Evolutionary conservation across 2,888 invertebrate genomes (phyloP), one percentile per base, ranked within the genome.

Genomic region (Spicauda simplicius): DNA sequence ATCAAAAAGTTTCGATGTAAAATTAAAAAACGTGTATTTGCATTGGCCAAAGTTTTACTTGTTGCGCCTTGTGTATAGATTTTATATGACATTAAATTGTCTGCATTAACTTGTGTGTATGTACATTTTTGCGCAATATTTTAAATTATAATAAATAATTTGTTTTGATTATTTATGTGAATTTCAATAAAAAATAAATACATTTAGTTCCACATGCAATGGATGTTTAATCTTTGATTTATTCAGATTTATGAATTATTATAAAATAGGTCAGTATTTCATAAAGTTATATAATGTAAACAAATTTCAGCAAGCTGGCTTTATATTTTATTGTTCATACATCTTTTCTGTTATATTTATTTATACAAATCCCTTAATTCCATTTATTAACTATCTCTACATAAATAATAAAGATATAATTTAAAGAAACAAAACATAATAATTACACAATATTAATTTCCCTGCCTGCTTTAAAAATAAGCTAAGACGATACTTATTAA

Each of bases 1-100:
- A 90, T 90, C 91, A 90, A 91, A 91, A 90, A 84, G 80, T 80
- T 82, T 91, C 90, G 89, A 91, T 91, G 90, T 90, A 91, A 91
- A 91, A 90, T 88, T 83, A 88, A 87, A 90, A 87, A 84, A 84
- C 79, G 77, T 83, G 82, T 80, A 72, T 77, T 73, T 85, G 84
- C 81, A 73, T 75, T 70, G 70, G 54, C 45, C 60, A 70, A 85
- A 60, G 25, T 58, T 25, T 25, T 25, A 25, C 25, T 55, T 50
- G 11, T 66, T 66, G 66, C 50, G 48, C 48, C 54, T 54, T 54
- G 25, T 58, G 57, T 37, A 52, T 37, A 58, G 57, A 64, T 65
- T 50, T 50, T 30, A 60, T 60, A 30, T 60, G 14, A 33, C 33
- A 52, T 52, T 52, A 50, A 50, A 33, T 60, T 50, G 12, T 50